Evolutionary conservation across 2,113 vertebrate species (phyloP).

Genomic region (Corythoichthys haematopterus): DNA sequence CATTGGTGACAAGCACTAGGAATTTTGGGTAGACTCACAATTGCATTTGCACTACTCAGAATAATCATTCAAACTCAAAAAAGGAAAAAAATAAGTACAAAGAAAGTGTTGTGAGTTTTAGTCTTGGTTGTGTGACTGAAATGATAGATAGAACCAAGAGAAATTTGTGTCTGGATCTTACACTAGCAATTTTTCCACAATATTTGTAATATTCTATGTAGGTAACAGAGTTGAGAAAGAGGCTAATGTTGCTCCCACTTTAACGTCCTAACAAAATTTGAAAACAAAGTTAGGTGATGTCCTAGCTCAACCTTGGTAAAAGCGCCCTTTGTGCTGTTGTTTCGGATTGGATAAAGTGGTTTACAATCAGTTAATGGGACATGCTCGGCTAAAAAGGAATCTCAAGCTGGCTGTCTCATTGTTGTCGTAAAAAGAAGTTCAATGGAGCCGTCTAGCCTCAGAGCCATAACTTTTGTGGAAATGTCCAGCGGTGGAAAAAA

Average conservation of each 20-base stretch:
- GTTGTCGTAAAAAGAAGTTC: neutral
- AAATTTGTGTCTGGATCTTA: neutral
- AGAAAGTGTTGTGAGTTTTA: neutral
- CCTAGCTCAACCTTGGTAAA: neutral
- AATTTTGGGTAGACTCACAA: neutral
- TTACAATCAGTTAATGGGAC: constrained; percentile 6
- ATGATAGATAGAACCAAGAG: neutral
- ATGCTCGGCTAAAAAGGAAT: constrained; percentile 3
- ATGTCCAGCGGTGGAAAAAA: neutral
- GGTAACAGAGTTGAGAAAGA: neutral
- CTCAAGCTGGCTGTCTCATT: constrained; percentile 1
- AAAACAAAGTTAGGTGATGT: neutral
- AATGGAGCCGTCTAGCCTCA: neutral
- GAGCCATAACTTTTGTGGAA: neutral
- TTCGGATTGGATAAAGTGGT: neutral
- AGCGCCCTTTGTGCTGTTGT: neutral
- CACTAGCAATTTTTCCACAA: no score
- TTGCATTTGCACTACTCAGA: neutral
- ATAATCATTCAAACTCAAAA: no score
- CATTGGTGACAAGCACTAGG: neutral
- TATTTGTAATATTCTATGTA: neutral
- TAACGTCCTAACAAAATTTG: neutral
- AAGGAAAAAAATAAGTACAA: no score
- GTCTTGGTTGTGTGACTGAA: neutral
- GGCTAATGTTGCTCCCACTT: neutral